phyloP scores from a whole-genome alignment of 2,797 vertebrate species.

The Manis crassicaudata region DNA sequence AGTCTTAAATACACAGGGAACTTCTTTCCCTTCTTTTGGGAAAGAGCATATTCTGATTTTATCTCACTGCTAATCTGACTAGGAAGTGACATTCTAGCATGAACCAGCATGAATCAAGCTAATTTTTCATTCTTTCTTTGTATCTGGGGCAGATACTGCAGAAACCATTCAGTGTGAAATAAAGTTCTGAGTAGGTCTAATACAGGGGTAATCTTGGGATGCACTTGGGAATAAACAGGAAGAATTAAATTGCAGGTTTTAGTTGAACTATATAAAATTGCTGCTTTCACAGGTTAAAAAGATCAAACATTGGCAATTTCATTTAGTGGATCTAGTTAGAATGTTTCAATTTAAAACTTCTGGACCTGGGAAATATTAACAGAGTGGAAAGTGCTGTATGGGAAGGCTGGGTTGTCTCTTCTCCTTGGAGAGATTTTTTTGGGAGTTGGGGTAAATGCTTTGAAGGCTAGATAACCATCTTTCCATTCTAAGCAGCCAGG shows the following conservation, averaged over 20 bases:
- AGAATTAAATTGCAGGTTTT: constrained; percentile 21
- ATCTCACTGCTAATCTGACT: background rate
- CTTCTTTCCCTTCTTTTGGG: background rate
- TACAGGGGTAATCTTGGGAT: background rate
- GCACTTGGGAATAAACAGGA: background rate
- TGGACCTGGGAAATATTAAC: constrained; percentile 1
- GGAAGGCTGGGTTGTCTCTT: background rate
- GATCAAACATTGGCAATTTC: background rate
- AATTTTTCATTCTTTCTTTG: constrained; percentile 24
- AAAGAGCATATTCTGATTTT: background rate
- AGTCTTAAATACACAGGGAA: background rate
- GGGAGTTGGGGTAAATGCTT: background rate
- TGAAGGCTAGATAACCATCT: background rate
- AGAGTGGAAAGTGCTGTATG: background rate
- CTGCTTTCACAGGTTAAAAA: constrained; percentile 32
- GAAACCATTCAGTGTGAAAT: constrained; percentile 5
- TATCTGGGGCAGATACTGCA: background rate
- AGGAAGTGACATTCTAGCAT: background rate
- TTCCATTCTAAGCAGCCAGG: background rate
- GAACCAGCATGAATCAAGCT: background rate
- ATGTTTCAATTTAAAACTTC: constrained; percentile 28
- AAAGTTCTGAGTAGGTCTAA: constrained; percentile 21
- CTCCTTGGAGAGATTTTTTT: background rate
- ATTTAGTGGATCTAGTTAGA: background rate
- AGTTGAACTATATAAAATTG: background rate